These are phyloP conservation scores for Scotopteryx bipunctaria DNA, from an alignment of 2,888 invertebrate species.

Conservation along the genomic window DNA sequence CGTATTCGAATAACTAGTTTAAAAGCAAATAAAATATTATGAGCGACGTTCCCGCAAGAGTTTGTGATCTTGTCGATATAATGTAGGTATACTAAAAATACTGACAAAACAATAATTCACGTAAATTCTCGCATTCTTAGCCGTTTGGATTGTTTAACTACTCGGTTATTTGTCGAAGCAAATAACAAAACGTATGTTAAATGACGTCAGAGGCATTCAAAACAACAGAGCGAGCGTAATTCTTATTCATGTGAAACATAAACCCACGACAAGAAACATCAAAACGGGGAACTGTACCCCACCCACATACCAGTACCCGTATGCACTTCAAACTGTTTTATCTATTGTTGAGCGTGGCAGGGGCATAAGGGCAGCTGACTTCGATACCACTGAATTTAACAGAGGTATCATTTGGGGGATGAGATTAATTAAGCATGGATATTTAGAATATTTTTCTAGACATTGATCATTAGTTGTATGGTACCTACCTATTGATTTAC, in stretches of 20 bases:
- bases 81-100: neutral
- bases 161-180: neutral
- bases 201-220: conserved; percentile 9
- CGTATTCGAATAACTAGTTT: conserved; percentile 3
- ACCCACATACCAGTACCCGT: conserved; percentile 40
- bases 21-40: conserved; percentile 2
- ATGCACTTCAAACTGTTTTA: conserved; percentile 43
- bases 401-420: no score
- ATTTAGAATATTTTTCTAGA: no score
- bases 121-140: neutral
- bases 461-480: no score
- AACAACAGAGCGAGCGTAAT: neutral
- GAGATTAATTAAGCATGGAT: no score
- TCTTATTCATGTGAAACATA: conserved; percentile 3
- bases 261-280: conserved; percentile 9
- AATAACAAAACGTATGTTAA: conserved; percentile 4
- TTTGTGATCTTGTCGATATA: no score
- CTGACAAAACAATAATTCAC: neutral
- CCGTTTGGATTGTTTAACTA: neutral
- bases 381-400: conserved; percentile 8
- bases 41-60: no score
- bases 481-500: no score
- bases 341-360: conserved; percentile 41
- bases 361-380: conserved; percentile 37
- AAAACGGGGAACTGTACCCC: conserved; percentile 8